These are phyloP conservation scores for Cataglyphis hispanica DNA, from an alignment of 1,140 invertebrate species.

Conservation along the genomic window DNA sequence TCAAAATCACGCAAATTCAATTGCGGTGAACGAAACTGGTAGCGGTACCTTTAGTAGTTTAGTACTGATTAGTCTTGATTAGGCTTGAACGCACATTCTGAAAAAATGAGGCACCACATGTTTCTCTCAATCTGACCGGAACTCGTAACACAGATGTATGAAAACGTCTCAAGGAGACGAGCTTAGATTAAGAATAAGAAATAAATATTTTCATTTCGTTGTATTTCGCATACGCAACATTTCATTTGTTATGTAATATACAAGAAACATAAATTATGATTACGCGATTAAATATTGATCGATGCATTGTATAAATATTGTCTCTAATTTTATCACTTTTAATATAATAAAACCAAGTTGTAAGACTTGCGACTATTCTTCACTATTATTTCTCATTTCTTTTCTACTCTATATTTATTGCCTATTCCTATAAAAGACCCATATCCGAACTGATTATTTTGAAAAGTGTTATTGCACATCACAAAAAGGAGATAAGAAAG, in stretches of 20 bases:
- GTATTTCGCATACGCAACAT: conserved; percentile 80
- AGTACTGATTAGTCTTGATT: not conserved
- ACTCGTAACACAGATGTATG: not conserved
- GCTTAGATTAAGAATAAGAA: conserved; percentile 50
- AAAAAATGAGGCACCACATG: not conserved
- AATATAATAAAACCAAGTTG: conserved; percentile 74
- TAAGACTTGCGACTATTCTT: conserved; percentile 4
- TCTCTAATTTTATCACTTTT: conserved; percentile 75
- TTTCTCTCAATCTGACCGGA: conserved; percentile 3
- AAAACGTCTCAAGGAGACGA: not conserved
- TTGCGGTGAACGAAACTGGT: not conserved
- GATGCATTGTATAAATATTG: conserved; percentile 65
- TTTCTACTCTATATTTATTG: not conserved
- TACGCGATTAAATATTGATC: conserved; percentile 55
- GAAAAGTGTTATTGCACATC: not conserved
- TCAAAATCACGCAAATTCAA: not conserved
- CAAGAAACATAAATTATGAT: conserved; percentile 72
- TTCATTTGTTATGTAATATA: conserved; percentile 76
- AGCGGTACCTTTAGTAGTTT: not conserved
- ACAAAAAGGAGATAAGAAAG: not conserved
- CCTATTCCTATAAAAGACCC: not conserved
- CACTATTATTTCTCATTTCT: not conserved
- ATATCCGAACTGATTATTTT: not conserved
- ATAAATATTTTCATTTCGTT: conserved; percentile 68
- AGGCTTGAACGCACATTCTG: not conserved